Conservation (phyloP, 35 echinoderm and acorn worm species). For the Patiria miniata region DNA sequence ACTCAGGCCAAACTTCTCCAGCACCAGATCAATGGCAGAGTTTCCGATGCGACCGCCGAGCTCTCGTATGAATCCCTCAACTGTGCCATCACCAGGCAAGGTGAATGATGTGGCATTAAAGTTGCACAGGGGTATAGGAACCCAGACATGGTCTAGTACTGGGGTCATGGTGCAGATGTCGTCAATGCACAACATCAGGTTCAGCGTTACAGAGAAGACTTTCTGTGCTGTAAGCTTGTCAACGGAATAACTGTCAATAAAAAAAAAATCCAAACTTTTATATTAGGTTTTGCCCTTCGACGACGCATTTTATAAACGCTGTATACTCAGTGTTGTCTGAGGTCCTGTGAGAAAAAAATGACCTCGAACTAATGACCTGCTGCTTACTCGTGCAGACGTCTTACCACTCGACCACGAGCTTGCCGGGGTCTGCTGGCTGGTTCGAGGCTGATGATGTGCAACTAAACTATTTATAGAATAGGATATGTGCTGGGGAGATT, state of each 20-base stretch:
- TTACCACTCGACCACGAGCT: too few relatives aligned
- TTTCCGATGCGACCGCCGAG: background rate
- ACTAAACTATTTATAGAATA: too few relatives aligned
- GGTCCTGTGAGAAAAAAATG: too few relatives aligned
- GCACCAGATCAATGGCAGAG: conserved; percentile 14
- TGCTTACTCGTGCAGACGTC: too few relatives aligned
- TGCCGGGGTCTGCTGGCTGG: too few relatives aligned
- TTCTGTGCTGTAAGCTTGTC: conserved; percentile 1
- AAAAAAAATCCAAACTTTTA: too few relatives aligned
- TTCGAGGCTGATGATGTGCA: too few relatives aligned
- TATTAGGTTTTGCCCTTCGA: too few relatives aligned
- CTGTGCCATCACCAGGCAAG: conserved; percentile 25
- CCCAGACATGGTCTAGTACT: background rate
- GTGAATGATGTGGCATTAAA: background rate
- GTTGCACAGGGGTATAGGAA: conserved; percentile 23
- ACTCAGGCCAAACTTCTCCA: conserved; percentile 5
- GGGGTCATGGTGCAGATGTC: background rate
- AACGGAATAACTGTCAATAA: conserved; percentile 17
- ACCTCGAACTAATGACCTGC: too few relatives aligned
- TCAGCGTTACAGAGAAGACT: background rate
- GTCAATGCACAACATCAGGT: conserved; percentile 23
- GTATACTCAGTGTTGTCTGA: too few relatives aligned
- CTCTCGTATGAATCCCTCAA: background rate
- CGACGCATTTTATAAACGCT: too few relatives aligned
- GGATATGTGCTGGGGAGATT: too few relatives aligned